A percentile compares a stretch with the other conserved stretches of the same genome.
phyloP scores from a whole-genome alignment of 2,113 vertebrate species.

The Pristiophorus japonicus region DNA sequence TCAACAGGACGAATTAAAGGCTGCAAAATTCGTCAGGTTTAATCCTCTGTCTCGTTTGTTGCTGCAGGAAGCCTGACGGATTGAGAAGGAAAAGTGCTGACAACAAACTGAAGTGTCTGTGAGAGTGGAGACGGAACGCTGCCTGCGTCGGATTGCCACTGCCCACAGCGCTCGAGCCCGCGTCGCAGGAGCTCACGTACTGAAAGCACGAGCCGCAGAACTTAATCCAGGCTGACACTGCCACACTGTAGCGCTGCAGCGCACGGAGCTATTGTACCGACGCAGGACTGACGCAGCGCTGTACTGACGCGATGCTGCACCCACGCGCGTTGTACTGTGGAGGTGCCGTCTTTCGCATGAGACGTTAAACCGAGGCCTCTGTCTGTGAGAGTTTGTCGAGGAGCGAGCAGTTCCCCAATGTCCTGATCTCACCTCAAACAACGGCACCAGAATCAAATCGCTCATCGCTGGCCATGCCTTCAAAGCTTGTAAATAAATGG shows the following conservation, averaged over 20 bases:
- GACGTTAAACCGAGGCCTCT: too few relatives aligned
- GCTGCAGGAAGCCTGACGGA: background rate
- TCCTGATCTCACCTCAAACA: background rate
- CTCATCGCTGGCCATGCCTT: too few relatives aligned
- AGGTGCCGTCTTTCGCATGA: too few relatives aligned
- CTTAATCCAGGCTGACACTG: background rate
- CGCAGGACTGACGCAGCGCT: too few relatives aligned
- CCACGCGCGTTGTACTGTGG: too few relatives aligned
- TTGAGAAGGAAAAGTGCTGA: background rate
- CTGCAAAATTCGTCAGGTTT: background rate
- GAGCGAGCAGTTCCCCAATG: background rate
- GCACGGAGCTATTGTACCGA: too few relatives aligned
- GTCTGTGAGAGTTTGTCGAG: background rate
- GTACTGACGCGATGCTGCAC: too few relatives aligned
- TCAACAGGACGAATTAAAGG: background rate
- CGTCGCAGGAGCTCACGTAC: too few relatives aligned
- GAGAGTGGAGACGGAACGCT: background rate
- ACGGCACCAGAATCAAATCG: background rate
- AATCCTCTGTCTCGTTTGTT: background rate
- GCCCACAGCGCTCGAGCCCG: too few relatives aligned
- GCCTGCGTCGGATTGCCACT: too few relatives aligned
- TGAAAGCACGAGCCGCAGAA: background rate
- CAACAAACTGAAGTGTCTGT: background rate
- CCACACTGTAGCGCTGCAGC: too few relatives aligned
- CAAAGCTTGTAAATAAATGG: too few relatives aligned